Base-by-base conservation (phyloP, 2,888 invertebrate species). In the Meloe dianella region DNA sequence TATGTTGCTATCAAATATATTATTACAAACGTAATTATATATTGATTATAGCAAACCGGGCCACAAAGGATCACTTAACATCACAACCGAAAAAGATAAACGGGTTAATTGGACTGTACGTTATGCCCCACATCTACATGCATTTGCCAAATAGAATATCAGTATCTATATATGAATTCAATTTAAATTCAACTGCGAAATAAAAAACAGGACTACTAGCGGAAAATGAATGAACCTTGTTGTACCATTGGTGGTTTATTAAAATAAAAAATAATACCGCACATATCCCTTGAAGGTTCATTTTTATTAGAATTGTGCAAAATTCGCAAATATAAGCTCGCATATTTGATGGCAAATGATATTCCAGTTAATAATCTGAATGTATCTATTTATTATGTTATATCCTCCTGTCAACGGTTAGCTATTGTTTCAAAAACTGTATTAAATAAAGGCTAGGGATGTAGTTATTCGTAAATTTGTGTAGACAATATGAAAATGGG, bases 41-140 rank as follows among this genome's bases (percentile, higher is more conserved):
- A 54, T 54, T 54, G 54, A 54, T 54, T 54, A 54, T 2, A 54
- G 24, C 24, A n/a, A 41, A 17, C 17, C 0, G 12, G 10, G 24
- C 22, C 54, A 54, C 54, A 54, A 24, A 54, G 54, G 54, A 54
- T 54, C 54, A 54, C 22, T 54, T 54, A 24, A 54, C 54, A 24
- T 22, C 54, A 24, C n/a, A 41, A 7, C 17, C 6, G 17, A n/a
- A 1, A 2, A 12, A 54, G 54, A 54, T 54, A 24, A 54, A 54
- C 54, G 54, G n/a, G 12, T 24, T 22, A 22, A 12, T 54, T 54
- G 12, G 12, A 12, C 10, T 12, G 35, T 41, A 14, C 35, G 1
- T 17, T 47, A 20, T 20, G 9, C 47, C n/a, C 20, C 20, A 47
- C 20, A 47, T 47, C 20, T 47, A 20, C 20, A 47, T 47, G 47